phyloP scores from a whole-genome alignment of 1,140 invertebrate species.

The Sitodiplosis mosellana region DNA sequence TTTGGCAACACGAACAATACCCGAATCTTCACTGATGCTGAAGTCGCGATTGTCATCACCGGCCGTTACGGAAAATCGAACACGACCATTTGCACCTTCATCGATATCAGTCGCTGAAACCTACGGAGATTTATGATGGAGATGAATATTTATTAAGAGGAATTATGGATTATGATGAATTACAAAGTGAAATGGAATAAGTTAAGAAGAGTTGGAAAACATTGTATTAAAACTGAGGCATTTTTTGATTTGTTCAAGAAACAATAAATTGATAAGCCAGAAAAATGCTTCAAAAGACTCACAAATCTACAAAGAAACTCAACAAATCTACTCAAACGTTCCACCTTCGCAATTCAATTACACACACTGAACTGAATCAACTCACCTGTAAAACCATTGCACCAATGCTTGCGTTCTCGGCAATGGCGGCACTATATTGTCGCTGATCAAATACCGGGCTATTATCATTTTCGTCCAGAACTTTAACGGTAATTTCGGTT shows the following conservation, averaged over 20 bases:
- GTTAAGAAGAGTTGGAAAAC: not conserved
- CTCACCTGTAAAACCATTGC: constrained; percentile 67
- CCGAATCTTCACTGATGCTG: constrained; percentile 74
- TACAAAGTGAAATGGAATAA: not conserved
- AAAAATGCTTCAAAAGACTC: too few species aligned
- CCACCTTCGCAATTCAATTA: too few species aligned
- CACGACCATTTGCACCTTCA: constrained; percentile 69
- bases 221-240: too few species aligned
- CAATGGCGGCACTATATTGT: constrained; percentile 69
- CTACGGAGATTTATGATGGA: constrained; percentile 24
- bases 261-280: too few species aligned
- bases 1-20: constrained; percentile 72
- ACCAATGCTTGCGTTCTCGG: constrained; percentile 86
- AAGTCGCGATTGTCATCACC: constrained; percentile 85
- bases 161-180: not conserved
- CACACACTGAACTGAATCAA: too few species aligned
- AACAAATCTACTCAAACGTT: too few species aligned
- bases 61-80: constrained; percentile 70
- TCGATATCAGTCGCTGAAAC: constrained; percentile 85
- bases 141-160: not conserved
- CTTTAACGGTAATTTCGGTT: constrained; percentile 46
- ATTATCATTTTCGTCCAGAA: constrained; percentile 89
- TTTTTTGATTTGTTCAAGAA: too few species aligned
- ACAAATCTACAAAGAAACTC: too few species aligned
- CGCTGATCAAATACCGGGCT: constrained; percentile 75